Evolutionary conservation across 2,113 vertebrate species (phyloP).

Genomic region (Embiotoca jacksoni): DNA sequence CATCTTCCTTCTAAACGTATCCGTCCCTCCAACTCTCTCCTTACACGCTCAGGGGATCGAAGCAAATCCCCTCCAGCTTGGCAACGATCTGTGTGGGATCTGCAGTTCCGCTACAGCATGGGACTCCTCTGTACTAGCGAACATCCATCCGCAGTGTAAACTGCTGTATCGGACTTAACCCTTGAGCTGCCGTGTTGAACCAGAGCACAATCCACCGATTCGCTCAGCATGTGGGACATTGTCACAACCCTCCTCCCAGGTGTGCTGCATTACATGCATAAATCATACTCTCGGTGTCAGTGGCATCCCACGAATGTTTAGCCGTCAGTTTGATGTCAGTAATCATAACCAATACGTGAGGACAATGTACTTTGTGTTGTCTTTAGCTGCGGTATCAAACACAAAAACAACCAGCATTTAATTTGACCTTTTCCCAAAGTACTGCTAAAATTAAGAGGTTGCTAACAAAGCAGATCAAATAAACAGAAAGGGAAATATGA

Average conservation of each 20-base stretch:
- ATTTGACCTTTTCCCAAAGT: conserved; percentile 16
- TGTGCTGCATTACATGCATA: conserved; percentile 73
- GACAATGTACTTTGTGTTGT: neutral
- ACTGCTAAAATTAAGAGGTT: neutral
- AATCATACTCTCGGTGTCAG: conserved; percentile 36
- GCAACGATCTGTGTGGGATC: conserved; percentile 78
- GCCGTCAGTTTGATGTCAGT: neutral
- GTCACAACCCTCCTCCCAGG: conserved; percentile 39
- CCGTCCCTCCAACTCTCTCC: conserved; percentile 45
- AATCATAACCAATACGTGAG: neutral
- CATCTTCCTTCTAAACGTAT: conserved; percentile 50
- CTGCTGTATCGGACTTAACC: conserved; percentile 86
- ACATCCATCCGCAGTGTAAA: conserved; percentile 86
- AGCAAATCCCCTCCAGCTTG: conserved; percentile 78
- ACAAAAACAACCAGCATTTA: neutral
- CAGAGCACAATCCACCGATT: conserved; percentile 35
- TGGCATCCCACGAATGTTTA: conserved; percentile 9
- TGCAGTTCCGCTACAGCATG: conserved; percentile 82
- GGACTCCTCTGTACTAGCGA: conserved; percentile 80
- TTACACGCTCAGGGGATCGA: conserved; percentile 52
- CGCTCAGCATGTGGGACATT: conserved; percentile 42
- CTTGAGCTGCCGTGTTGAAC: conserved; percentile 47
- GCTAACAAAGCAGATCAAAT: conserved; percentile 3
- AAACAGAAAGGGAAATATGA: neutral
- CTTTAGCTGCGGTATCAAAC: conserved; percentile 13